Evolutionary conservation across 2,888 invertebrate species (phyloP).

Genomic region (Dasypolia templi): DNA sequence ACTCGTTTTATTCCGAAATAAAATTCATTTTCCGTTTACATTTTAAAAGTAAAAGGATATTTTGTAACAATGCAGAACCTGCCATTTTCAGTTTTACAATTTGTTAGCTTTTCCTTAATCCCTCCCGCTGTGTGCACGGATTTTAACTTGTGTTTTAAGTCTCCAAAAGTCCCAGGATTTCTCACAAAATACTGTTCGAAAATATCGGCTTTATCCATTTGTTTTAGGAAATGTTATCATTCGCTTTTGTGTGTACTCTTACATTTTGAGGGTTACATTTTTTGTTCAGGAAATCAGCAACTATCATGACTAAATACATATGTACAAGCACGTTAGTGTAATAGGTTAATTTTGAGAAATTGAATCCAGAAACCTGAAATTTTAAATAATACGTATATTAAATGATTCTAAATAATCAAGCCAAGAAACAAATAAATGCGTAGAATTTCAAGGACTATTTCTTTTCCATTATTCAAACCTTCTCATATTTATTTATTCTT

Average conservation of each 20-base stretch:
- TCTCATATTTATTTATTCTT: not conserved
- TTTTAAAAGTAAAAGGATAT: too few species aligned
- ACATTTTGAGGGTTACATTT: not conserved
- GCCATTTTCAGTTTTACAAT: conserved; percentile 42
- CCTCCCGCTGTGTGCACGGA: conserved; percentile 46
- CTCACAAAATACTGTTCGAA: conserved; percentile 31
- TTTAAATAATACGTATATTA: not conserved
- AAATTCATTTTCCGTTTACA: conserved; percentile 14
- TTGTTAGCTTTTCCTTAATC: conserved; percentile 37
- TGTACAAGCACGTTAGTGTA: not conserved
- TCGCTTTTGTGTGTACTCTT: not conserved
- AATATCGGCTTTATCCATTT: conserved; percentile 25
- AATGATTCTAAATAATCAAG: not conserved
- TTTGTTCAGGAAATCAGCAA: not conserved
- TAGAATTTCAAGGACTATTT: not conserved
- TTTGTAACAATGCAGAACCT: conserved; percentile 31
- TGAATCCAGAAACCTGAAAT: too few species aligned
- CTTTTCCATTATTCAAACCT: not conserved
- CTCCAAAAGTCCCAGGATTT: conserved; percentile 26
- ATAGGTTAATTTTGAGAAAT: not conserved
- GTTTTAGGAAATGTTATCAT: conserved; percentile 19
- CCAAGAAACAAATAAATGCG: not conserved
- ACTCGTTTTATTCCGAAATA: not conserved
- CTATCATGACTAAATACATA: not conserved
- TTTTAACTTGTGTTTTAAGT: conserved; percentile 39